Percentiles rank a stretch among this genome's conserved stretches.
Conservation (phyloP, 2,797 vertebrate genomes). For the Stomatorhinus walkeri region DNA sequence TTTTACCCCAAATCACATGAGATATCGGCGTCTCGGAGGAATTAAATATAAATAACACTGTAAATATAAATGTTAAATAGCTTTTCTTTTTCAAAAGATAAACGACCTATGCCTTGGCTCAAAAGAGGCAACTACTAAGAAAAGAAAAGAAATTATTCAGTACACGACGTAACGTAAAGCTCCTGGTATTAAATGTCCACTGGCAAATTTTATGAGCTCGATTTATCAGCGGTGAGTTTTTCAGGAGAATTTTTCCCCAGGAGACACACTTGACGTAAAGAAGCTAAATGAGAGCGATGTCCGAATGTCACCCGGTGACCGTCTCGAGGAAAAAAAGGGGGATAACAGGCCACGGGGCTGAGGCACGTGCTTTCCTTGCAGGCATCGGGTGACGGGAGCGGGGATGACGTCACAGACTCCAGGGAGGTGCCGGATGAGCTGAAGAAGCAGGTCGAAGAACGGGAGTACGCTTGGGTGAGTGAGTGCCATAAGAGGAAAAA, state of each 20-base stretch:
- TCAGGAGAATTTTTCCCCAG: not conserved
- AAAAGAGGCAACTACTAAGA: not conserved
- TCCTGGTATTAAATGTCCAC: not conserved
- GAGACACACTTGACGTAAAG: not conserved
- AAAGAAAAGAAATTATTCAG: not conserved
- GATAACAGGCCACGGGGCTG: not conserved
- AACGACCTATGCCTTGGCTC: not conserved
- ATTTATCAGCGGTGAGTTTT: not conserved
- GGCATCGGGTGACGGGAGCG: conserved; percentile 83
- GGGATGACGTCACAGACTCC: conserved; percentile 62
- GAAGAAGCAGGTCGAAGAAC: conserved; percentile 62
- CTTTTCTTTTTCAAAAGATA: not conserved
- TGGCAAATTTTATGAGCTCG: not conserved
- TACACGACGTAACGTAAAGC: not conserved
- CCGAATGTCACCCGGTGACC: not conserved
- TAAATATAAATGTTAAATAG: not conserved
- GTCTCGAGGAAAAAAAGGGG: not conserved
- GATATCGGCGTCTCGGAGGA: not conserved
- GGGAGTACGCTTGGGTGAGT: conserved; percentile 40
- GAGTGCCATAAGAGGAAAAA: not conserved
- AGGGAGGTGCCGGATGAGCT: conserved; percentile 54
- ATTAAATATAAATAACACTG: not conserved
- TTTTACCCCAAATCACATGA: not conserved
- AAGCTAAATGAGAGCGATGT: not conserved
- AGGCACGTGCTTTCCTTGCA: conserved; percentile 34